Evolutionary conservation across 2,797 vertebrate genomes (phyloP), one percentile per base, ranked within the genome.

Genomic region (Pelobates cultripes): DNA sequence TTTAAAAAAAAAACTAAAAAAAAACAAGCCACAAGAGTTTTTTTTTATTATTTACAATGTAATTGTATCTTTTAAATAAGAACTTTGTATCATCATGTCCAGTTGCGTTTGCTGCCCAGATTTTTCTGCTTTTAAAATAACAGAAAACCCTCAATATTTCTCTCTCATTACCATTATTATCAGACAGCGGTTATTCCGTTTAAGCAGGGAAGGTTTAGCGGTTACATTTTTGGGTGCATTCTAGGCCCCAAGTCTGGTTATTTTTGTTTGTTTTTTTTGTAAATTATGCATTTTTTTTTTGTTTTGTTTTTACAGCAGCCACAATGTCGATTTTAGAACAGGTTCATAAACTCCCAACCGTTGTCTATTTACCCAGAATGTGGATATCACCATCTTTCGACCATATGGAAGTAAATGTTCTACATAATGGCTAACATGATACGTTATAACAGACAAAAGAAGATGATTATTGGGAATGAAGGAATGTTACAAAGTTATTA

Each of bases 261-360:
- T 44, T 64, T 68, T 70, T 57, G 10, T 51, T 10, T 51, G 1
- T 10, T 51, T 51, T 43, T 45, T 72, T 41, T 79, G 14, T 9
- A 47, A 79, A 63, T 73, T 43, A 69, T 64, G 72, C 70, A 73
- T 57, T 73, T 73, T 43, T 74, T 67, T 42, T 55, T 68, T 80
- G 17, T n/a, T 47, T 51, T 51, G 1, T 6, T 51, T 51, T 51
- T 10, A 3, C 47, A n/a, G 71, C 47, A 40, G 63, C 57, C 57
- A 73, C 63, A 63, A 43, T 10, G 69, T 60, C 17, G 78, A 60
- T 41, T 73, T 70, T 66, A 75, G 69, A 74, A 28, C 44, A 73
- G 10, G 44, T 53, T 63, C 55, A 70, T 70, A 81, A 63, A 43
- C 63, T 75, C 73, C 79, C 40, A 70, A 81, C 75, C 79, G 70